phyloP scores from a whole-genome alignment of 2,888 invertebrate species.

The Euphydryas editha region DNA sequence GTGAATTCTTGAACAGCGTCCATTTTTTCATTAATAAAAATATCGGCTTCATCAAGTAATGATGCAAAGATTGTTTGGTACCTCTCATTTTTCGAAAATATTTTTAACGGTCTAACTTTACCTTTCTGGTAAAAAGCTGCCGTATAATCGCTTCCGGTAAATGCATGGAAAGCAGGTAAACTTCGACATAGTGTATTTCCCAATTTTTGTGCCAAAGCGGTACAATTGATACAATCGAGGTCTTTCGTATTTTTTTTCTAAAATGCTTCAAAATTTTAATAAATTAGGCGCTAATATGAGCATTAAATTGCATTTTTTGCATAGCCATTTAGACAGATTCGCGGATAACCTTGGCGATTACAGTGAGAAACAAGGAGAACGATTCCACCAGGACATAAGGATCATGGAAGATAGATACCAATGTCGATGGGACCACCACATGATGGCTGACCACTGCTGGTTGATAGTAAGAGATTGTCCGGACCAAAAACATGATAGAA shows the following conservation, averaged over 20 bases:
- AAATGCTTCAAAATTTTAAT: no score
- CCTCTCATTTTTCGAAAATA: constrained; percentile 40
- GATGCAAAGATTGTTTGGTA: constrained; percentile 45
- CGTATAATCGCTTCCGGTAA: constrained; percentile 17
- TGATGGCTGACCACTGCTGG: no score
- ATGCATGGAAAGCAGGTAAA: not conserved
- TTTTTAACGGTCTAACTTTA: not conserved
- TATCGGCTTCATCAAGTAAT: constrained; percentile 16
- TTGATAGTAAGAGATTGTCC: no score
- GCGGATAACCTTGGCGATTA: no score
- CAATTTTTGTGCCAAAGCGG: not conserved
- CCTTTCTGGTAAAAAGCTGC: constrained; percentile 15
- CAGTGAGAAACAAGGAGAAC: no score
- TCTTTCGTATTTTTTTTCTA: not conserved
- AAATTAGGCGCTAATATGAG: no score
- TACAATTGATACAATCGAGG: not conserved
- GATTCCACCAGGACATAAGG: no score
- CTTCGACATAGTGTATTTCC: not conserved
- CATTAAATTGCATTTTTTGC: no score
- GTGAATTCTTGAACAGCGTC: constrained; percentile 53
- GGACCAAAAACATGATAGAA: no score
- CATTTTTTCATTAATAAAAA: constrained; percentile 50
- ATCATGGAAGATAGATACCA: no score
- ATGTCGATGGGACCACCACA: no score
- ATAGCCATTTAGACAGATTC: no score